Evolutionary conservation across 2,888 invertebrate species (phyloP).

Genomic region (Cerastis rubricosa): DNA sequence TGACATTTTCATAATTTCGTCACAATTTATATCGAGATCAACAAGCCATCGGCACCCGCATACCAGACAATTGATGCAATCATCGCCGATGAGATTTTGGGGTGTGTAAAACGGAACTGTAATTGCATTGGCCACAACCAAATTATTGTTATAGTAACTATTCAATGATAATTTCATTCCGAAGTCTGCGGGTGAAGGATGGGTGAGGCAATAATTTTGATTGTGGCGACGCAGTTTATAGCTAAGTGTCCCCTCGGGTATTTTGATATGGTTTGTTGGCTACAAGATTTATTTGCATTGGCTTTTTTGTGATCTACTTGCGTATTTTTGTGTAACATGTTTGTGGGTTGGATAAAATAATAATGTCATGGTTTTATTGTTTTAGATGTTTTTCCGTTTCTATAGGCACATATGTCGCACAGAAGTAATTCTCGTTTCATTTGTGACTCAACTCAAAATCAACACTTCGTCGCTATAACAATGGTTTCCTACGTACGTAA

Average conservation of each 20-base stretch:
- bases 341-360: conserved; percentile 20
- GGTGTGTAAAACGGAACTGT: conserved; percentile 86
- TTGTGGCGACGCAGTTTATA: conserved; percentile 61
- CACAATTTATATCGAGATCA: conserved; percentile 86
- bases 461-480: conserved; percentile 33
- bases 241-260: conserved; percentile 55
- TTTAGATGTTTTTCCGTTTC: conserved; percentile 21
- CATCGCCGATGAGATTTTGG: conserved; percentile 89
- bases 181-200: conserved; percentile 81
- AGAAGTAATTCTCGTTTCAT: neutral
- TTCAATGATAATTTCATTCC: conserved; percentile 86
- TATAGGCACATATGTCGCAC: neutral
- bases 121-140: conserved; percentile 89
- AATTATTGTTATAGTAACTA: conserved; percentile 88
- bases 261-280: conserved; percentile 60
- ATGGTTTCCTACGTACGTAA: conserved; percentile 28
- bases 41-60: conserved; percentile 89
- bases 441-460: neutral
- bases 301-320: conserved; percentile 41
- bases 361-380: conserved; percentile 32
- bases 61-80: conserved; percentile 90
- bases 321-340: conserved; percentile 31
- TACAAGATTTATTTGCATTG: conserved; percentile 52
- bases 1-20: conserved; percentile 83
- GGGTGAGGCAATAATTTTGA: conserved; percentile 72